Evolutionary conservation across 2,113 vertebrate species (phyloP).

Genomic region (Oreochromis aureus): DNA sequence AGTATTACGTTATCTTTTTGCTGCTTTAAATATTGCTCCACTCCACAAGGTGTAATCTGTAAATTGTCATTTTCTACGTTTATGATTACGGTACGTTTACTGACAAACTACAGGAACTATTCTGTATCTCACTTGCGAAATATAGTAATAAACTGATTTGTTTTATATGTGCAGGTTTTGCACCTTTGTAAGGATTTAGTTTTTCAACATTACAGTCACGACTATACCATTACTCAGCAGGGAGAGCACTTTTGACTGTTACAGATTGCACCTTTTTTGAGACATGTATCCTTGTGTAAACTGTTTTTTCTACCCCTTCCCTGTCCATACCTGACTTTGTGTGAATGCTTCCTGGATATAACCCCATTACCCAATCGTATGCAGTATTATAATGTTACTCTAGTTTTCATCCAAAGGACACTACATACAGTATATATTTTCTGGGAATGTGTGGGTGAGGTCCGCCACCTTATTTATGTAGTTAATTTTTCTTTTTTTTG

Average conservation of each 20-base stretch:
- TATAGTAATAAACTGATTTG: conserved; percentile 25
- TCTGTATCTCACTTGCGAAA: conserved; percentile 26
- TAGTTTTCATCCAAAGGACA: conserved; percentile 54
- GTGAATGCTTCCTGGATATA: conserved; percentile 42
- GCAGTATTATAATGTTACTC: conserved; percentile 58
- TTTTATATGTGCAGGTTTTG: conserved; percentile 37
- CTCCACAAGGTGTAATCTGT: conserved; percentile 69
- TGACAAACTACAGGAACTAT: conserved; percentile 18
- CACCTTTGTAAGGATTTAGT: conserved; percentile 51
- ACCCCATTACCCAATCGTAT: conserved; percentile 48
- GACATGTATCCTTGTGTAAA: conserved; percentile 41
- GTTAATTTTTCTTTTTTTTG: conserved; percentile 7
- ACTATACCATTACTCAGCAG: conserved; percentile 47
- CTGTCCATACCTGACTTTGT: conserved; percentile 22
- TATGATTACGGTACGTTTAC: conserved; percentile 11
- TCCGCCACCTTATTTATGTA: conserved; percentile 40
- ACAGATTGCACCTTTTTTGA: conserved; percentile 68
- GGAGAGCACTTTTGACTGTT: conserved; percentile 68
- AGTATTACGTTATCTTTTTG: conserved; percentile 56
- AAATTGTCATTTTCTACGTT: conserved; percentile 58
- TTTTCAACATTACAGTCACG: conserved; percentile 44
- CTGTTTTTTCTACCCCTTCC: conserved; percentile 38
- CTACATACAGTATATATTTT: conserved; percentile 52
- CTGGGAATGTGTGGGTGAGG: conserved; percentile 39
- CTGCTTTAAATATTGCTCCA: conserved; percentile 48